A percentile compares a stretch with the other conserved stretches of the same genome.
phyloP scores from a whole-genome alignment of 2,113 vertebrate species.

The Theristicus caerulescens region DNA sequence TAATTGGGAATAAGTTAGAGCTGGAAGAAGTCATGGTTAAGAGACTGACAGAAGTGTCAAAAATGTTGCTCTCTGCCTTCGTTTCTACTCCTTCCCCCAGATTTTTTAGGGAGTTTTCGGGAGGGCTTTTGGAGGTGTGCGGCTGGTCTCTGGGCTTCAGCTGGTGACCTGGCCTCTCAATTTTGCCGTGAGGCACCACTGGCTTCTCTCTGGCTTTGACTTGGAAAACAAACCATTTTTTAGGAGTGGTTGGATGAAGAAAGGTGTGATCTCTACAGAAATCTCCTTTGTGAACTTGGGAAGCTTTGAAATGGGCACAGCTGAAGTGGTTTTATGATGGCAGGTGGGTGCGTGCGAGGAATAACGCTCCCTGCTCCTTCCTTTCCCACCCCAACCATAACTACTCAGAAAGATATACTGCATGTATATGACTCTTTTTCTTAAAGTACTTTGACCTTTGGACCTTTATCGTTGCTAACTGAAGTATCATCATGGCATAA shows the following conservation, averaged over 20 bases:
- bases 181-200: background rate
- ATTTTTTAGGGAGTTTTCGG: background rate
- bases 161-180: fast-evolving
- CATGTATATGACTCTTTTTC: background rate
- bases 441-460: background rate
- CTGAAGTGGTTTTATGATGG: background rate
- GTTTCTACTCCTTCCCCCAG: background rate
- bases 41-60: background rate
- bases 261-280: background rate
- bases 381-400: background rate
- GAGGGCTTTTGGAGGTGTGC: background rate
- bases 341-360: background rate
- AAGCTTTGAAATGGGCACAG: background rate
- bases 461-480: background rate
- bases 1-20: background rate
- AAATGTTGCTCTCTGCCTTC: background rate
- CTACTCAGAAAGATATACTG: background rate
- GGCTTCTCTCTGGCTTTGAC: background rate
- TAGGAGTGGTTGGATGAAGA: background rate
- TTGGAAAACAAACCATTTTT: background rate
- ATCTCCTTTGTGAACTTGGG: background rate
- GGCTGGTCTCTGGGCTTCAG: background rate
- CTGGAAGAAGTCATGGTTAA: background rate
- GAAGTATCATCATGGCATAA: constrained; percentile 23
- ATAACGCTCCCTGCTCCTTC: background rate